Percentiles rank a stretch among this genome's conserved stretches.
Evolutionary conservation across 2,888 invertebrate genomes (phyloP).

Genomic region (Bimastos eiseni): DNA sequence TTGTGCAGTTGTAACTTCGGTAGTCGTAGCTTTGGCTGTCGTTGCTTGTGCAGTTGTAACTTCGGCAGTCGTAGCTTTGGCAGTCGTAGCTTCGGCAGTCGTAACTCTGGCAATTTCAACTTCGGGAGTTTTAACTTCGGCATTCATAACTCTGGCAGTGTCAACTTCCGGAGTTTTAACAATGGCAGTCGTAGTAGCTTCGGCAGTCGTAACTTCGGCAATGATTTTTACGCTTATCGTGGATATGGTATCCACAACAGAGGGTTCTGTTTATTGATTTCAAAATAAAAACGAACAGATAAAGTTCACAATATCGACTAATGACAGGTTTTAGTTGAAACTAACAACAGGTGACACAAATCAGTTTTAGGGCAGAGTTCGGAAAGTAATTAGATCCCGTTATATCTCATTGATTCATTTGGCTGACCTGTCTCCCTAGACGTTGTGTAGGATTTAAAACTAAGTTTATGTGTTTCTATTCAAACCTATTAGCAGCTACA

Average conservation of each 20-base stretch:
- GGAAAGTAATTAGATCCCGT: too few relatives aligned
- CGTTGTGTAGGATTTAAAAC: too few relatives aligned
- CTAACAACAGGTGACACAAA: too few relatives aligned
- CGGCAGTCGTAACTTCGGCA: neutral
- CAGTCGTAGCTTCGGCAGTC: neutral
- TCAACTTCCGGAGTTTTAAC: neutral
- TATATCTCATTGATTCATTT: too few relatives aligned
- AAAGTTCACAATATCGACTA: too few relatives aligned
- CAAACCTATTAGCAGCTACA: too few relatives aligned
- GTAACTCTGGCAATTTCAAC: neutral
- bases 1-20: neutral
- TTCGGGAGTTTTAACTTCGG: neutral
- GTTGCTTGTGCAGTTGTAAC: neutral
- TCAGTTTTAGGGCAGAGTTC: too few relatives aligned
- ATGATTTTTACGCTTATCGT: neutral
- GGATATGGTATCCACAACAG: neutral
- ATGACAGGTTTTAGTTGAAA: too few relatives aligned
- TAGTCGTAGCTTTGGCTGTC: neutral
- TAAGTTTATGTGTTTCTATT: too few relatives aligned
- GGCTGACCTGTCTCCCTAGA: too few relatives aligned
- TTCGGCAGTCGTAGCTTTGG: neutral
- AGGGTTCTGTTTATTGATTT: neutral
- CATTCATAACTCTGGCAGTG: neutral
- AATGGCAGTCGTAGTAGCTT: neutral
- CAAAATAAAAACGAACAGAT: too few relatives aligned